Base-by-base conservation (phyloP, 1,140 invertebrate species). In the Camponotus pennsylvanicus region DNA sequence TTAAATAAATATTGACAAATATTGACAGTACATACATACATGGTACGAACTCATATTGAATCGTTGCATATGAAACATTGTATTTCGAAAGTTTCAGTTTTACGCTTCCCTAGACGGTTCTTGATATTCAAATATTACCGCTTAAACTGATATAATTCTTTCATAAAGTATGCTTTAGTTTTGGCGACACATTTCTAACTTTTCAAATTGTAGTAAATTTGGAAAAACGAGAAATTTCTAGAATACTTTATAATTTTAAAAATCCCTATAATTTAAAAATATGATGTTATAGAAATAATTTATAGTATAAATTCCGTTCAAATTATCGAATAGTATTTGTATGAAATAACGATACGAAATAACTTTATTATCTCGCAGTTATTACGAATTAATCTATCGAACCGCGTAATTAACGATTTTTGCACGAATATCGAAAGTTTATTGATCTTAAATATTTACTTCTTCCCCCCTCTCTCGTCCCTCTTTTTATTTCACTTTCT, bases 401-500 rank as follows among this genome's bases (percentile, higher is more conserved):
- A 79, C 21, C 2, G 27, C 11, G 34, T 42, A 34, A 49, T 75
- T n/a, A n/a, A 75, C n/a, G 40, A 57, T 77, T 45, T 63, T 9
- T 21, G 13, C 27, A 27, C 34, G 34, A 45, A 37, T n/a, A 55
- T 40, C 37, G 9, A 13, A n/a, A 21, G 6, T 70, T 70, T 57
- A 49, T 80, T 57, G 66, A 80, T 57, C 49, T 70, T 57, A 70
- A 80, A 57, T 57, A 42, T 70, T 80, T 70, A 34, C 27, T 52
- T 13, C 9, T 27, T 27, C 13, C 6, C 6, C 32, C 34, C 34
- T 66, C 13, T 78, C 45, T 15, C 21, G 4, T 15, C 49, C 49
- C 15, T 52, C 45, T 52, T 70, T 70, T 70, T 57, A 8, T 67
- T 52, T 66, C 45, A 37, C 69, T 88, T 64, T 42, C 40, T 27